Conservation (phyloP, 2,113 vertebrate species). For the Lipophrys pholis region DNA sequence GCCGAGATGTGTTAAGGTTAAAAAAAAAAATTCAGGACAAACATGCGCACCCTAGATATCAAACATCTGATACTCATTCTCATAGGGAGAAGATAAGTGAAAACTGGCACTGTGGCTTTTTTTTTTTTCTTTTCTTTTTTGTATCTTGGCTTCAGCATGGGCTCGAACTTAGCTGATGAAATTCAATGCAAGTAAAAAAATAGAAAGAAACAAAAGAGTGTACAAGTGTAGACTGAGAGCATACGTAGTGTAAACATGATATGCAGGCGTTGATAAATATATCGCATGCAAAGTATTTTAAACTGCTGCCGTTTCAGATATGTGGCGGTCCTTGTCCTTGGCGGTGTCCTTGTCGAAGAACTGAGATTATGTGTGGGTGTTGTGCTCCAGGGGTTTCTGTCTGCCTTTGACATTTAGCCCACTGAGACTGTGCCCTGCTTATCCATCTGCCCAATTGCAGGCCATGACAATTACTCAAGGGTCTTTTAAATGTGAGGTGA, state of each 20-base stretch:
- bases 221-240: neutral
- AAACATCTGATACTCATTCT: constrained; percentile 14
- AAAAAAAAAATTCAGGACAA: constrained; percentile 46
- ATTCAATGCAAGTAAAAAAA: constrained; percentile 19
- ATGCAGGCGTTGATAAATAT: neutral
- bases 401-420: constrained; percentile 61
- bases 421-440: constrained; percentile 34
- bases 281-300: neutral
- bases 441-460: constrained; percentile 58
- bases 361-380: constrained; percentile 27
- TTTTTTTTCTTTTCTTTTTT: neutral
- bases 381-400: constrained; percentile 18
- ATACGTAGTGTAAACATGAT: neutral
- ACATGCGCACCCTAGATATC: constrained; percentile 21
- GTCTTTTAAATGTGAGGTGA: constrained; percentile 59
- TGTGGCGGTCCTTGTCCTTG: constrained; percentile 40
- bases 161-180: constrained; percentile 14
- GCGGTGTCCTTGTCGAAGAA: constrained; percentile 28
- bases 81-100: constrained; percentile 15
- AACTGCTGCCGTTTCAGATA: neutral
- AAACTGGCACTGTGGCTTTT: neutral
- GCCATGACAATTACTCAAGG: constrained; percentile 45
- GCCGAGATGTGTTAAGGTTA: constrained; percentile 46
- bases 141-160: neutral
- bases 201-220: neutral